phyloP scores from a whole-genome alignment of 2,797 vertebrate species.

The Mus minutoides region DNA sequence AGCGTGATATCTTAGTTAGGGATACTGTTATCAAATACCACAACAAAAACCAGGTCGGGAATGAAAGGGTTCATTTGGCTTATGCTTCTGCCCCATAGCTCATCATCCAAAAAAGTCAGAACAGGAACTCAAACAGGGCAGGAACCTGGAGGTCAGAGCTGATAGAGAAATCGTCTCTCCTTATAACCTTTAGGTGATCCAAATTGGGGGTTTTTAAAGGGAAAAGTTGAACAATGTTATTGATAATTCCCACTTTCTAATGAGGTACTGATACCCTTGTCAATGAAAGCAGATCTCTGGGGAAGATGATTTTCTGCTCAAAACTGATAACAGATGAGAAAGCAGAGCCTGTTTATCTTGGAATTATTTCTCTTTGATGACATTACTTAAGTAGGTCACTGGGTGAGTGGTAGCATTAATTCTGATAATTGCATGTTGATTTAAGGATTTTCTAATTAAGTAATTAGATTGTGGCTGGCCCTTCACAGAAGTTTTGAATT shows the following conservation, averaged over 20 bases:
- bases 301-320: conserved; percentile 59
- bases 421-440: conserved; percentile 60
- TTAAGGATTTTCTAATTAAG: conserved; percentile 67
- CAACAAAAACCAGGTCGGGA: background rate
- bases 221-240: conserved; percentile 25
- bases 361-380: conserved; percentile 63
- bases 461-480: conserved; percentile 67
- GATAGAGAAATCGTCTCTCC: background rate
- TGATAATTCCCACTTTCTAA: background rate
- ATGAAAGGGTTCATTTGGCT: background rate
- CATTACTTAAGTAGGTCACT: conserved; percentile 41
- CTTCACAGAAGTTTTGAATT: conserved; percentile 65
- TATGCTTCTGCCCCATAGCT: too few relatives aligned
- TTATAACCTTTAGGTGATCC: background rate
- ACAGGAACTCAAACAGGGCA: background rate
- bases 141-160: background rate
- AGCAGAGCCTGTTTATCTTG: conserved; percentile 56
- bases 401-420: background rate
- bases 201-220: conserved; percentile 52
- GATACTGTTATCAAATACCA: background rate
- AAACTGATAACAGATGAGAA: conserved; percentile 42
- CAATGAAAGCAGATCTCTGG: conserved; percentile 40
- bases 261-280: background rate
- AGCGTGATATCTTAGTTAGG: background rate
- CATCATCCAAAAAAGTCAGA: background rate